Evolutionary conservation across 2,797 vertebrate species (phyloP).

Genomic region (Sebastolobus alascanus): DNA sequence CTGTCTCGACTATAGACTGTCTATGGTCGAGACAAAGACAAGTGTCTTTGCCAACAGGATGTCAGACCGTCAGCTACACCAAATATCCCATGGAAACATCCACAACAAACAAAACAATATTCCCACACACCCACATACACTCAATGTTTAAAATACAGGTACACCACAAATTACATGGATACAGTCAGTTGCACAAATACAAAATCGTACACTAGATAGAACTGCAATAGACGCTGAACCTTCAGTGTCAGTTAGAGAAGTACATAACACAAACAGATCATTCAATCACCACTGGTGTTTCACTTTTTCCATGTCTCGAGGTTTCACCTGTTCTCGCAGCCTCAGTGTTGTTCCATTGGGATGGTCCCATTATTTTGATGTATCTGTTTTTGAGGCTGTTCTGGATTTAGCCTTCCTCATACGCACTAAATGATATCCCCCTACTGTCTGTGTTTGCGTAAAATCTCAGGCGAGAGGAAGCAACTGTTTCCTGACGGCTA

Average conservation of each 20-base stretch:
- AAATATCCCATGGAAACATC: constrained; percentile 50
- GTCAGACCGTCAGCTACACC: constrained; percentile 48
- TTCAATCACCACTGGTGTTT: background rate
- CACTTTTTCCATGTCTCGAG: constrained; percentile 10
- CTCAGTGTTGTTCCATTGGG: constrained; percentile 19
- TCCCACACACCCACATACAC: background rate
- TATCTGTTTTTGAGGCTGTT: constrained; percentile 61
- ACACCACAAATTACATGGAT: background rate
- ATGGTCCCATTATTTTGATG: constrained; percentile 49
- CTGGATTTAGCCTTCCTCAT: constrained; percentile 80
- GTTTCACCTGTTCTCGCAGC: constrained; percentile 35
- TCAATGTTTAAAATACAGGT: background rate
- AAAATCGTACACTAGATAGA: background rate
- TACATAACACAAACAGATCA: constrained; percentile 10
- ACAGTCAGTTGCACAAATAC: background rate
- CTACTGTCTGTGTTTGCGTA: constrained; percentile 75
- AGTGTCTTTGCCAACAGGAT: constrained; percentile 59
- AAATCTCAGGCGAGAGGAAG: constrained; percentile 77
- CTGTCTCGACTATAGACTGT: background rate
- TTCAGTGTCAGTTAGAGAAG: background rate
- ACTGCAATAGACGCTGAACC: background rate
- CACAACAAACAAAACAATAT: constrained; percentile 53
- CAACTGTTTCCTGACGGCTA: constrained; percentile 83
- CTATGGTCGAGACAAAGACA: constrained; percentile 38
- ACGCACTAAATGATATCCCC: constrained; percentile 66